Evolutionary conservation across 2,888 invertebrate species (phyloP).

Genomic region (Hypercompe scribonia): DNA sequence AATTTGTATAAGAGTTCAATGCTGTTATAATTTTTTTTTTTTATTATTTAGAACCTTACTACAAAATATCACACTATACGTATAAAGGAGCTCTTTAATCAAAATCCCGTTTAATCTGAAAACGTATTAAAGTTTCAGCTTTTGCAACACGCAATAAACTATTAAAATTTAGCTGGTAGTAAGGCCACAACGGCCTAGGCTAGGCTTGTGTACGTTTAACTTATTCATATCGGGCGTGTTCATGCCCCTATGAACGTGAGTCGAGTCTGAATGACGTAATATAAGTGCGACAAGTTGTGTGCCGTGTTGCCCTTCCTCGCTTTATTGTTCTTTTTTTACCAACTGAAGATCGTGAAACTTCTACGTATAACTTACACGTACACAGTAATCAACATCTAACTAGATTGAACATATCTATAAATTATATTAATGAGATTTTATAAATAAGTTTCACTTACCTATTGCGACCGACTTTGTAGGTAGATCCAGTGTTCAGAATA

Average conservation of each 20-base stretch:
- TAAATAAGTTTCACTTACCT: neutral
- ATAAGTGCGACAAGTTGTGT: constrained; percentile 57
- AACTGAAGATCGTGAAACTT: constrained; percentile 41
- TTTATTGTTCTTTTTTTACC: constrained; percentile 52
- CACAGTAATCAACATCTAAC: neutral
- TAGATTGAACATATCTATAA: neutral
- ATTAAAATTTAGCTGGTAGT: constrained; percentile 61
- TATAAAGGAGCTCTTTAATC: constrained; percentile 4
- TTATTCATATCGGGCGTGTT: constrained; percentile 70
- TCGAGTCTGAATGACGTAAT: constrained; percentile 62
- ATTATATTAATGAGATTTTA: neutral
- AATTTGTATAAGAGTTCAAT: neutral
- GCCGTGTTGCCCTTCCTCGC: constrained; percentile 40
- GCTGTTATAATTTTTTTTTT: neutral
- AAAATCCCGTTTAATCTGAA: constrained; percentile 31
- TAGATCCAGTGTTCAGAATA: neutral
- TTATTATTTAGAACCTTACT: neutral
- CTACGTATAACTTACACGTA: neutral
- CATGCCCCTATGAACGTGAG: constrained; percentile 63
- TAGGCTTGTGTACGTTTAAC: constrained; percentile 65
- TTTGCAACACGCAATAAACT: constrained; percentile 59
- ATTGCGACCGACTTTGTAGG: neutral
- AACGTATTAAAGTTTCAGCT: constrained; percentile 40
- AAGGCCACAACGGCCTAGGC: constrained; percentile 48
- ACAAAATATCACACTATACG: neutral